phyloP scores from a whole-genome alignment of 1,140 invertebrate species.

The Macrocentrus cingulum region DNA sequence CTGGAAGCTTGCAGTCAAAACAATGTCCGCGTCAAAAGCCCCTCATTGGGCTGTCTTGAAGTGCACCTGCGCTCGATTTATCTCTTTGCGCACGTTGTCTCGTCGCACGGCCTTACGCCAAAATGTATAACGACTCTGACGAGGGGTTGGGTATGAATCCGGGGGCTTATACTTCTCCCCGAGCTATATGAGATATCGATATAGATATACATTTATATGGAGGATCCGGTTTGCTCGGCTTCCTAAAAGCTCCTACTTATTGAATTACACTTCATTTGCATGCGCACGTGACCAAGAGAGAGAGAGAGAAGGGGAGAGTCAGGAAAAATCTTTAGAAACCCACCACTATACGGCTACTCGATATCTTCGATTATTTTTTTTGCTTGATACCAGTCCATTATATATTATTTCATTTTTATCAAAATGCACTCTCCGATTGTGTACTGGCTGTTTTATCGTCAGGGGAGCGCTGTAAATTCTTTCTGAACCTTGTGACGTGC shows the following conservation, averaged over 20 bases:
- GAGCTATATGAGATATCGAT: too few species aligned
- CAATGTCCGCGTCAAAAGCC: slow-evolving; percentile 22
- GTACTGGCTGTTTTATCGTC: too few species aligned
- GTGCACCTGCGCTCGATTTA: slow-evolving; percentile 28
- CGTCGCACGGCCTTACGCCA: slow-evolving; percentile 6
- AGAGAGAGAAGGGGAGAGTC: neutral
- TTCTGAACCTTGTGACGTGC: too few species aligned
- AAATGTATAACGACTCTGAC: slow-evolving; percentile 8
- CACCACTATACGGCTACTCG: too few species aligned
- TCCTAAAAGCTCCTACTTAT: slow-evolving; percentile 28
- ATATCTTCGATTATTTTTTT: neutral
- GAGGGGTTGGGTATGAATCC: slow-evolving; percentile 6
- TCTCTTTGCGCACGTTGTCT: slow-evolving; percentile 11
- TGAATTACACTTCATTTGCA: slow-evolving; percentile 28
- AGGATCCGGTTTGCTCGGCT: slow-evolving; percentile 12
- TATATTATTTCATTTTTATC: too few species aligned
- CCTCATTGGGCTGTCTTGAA: slow-evolving; percentile 16
- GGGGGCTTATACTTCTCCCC: neutral
- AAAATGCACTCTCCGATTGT: too few species aligned
- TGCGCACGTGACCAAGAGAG: slow-evolving; percentile 24
- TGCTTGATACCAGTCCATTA: too few species aligned
- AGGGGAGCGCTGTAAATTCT: too few species aligned
- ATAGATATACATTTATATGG: neutral
- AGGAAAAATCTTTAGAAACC: slow-evolving; percentile 1
- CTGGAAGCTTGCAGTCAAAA: slow-evolving; percentile 24